Base-by-base conservation (phyloP, 1,140 invertebrate genomes). In the Scaptodrosophila lebanonensis region DNA sequence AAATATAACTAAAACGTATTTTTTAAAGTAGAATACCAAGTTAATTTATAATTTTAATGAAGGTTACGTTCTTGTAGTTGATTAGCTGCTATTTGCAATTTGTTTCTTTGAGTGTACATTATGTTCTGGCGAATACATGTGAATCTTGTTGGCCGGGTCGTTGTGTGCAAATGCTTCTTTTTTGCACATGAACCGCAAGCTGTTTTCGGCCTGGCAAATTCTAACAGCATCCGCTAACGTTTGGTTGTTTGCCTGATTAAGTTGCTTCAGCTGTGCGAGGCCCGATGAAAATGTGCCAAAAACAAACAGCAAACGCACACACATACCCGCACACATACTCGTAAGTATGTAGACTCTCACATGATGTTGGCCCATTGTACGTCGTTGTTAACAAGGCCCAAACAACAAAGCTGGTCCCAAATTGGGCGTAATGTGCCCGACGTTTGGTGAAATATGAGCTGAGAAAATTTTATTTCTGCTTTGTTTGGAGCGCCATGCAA, bases 401-500 rank as follows among this genome's bases (percentile, higher is more conserved):
- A 70, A 54, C 62, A 43, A 25, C 38, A 64, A 8, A 13, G 50
- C 33, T 53, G 57, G 38, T 66, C 58, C 72, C 72, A 79, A 77
- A 77, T 77, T 77, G 73, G 73, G 64, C 69, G 66, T 77, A 77
- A 77, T 77, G 76, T 77, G 67, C 73, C 59, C 48, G 60, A 59
- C 25, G 56, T 25, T 63, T 53, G 67, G 72, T 82, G 65, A 77
- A 77, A 77, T 77, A 77, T 79, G 68, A 77, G 73, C 73, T 77
- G 73, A 77, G 73, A 77, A 77, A 73, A 79, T 73, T 79, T 69
- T 79, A 77, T 79, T 79, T 68, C 60, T 15, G 60, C 60, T 62
- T 71, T 79, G 68, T 52, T 47, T 66, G 30, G 43, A 20, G 52
- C 54, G 44, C 22, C 22, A 25, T 25, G 22, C 22, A 25, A 8